Evolutionary conservation across 2,797 vertebrate species (phyloP), one percentile per base, ranked within the genome.

Genomic region (Kryptolebias ocellatus): DNA sequence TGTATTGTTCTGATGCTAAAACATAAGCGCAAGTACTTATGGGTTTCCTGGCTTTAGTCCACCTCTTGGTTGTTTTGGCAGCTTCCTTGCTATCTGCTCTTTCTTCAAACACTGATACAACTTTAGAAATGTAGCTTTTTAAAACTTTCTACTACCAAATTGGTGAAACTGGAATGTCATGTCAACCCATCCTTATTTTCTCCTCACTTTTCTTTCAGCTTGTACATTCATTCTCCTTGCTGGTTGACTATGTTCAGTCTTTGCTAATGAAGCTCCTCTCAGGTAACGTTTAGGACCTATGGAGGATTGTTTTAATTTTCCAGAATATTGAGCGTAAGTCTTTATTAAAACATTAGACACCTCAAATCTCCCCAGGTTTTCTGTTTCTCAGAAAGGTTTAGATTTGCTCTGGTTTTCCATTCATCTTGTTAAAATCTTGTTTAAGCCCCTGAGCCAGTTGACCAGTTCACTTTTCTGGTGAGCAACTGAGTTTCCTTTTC

Each of bases 51-150:
- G 46, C 63, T 78, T 81, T 55, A 83, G 63, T 88, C 18, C 70
- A 49, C 24, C 8, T 51, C 46, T 60, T 80, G 82, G 65, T 79
- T 68, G 78, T 88, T 77, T 85, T 85, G 74, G 83, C 79, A 57
- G 42, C 8, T 49, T 46, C 28, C 47, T 24, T 39, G 67, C 55
- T 28, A 34, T 60, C 61, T 70, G 28, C 61, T 56, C 49, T 27
- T 51, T 76, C 53, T 73, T 65, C 28, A 70, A 73, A 75, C 72
- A 49, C 4, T 24, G 57, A 72, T 87, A 76, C 89, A 88, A 80
- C 81, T 87, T 93, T 73, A 90, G 83, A 90, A 91, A 87, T 82
- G 60, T 78, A 74, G 58, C 70, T 78, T 84, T 83, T 56, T 39
- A 39, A 79, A 82, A 76, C 72, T 28, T 63, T 64, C 16, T 20